Evolutionary conservation across 2,113 vertebrate species (phyloP).

Genomic region (Mandrillus leucophaeus): DNA sequence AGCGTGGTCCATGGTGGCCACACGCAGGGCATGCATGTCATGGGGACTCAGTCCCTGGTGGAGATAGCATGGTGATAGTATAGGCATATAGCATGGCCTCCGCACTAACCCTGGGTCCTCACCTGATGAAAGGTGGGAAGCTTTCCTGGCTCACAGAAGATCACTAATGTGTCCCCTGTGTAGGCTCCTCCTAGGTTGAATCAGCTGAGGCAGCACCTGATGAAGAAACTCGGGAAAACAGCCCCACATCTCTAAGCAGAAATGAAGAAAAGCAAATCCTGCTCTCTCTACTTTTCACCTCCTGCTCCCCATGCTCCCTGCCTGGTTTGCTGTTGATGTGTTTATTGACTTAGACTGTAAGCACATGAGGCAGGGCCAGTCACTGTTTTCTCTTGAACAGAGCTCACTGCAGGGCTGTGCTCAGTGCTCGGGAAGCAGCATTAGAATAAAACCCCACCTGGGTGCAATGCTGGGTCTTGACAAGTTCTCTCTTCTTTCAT

Average conservation of each 20-base stretch:
- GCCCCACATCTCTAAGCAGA: neutral
- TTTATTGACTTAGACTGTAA: neutral
- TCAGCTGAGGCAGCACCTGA: neutral
- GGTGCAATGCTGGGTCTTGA: neutral
- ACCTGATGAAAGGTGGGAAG: neutral
- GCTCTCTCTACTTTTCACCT: neutral
- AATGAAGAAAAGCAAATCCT: neutral
- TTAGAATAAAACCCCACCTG: neutral
- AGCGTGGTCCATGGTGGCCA: neutral
- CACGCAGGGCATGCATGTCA: accelerated
- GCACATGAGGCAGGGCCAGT: neutral
- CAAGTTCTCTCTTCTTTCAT: neutral
- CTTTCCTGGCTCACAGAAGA: accelerated
- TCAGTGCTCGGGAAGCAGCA: accelerated
- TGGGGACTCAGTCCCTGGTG: accelerated
- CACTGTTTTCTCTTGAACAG: accelerated
- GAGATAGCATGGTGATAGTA: too few species aligned
- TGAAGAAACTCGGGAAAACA: neutral
- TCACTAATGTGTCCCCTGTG: neutral
- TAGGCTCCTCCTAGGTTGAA: conserved; percentile 55
- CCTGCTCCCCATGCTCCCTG: accelerated
- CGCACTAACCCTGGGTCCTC: neutral
- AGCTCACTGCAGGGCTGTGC: neutral
- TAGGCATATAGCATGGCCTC: neutral
- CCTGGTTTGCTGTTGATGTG: neutral